These are phyloP conservation scores for Drosophila lacertosa DNA, from an alignment of 1,140 invertebrate species.

Conservation along the genomic window DNA sequence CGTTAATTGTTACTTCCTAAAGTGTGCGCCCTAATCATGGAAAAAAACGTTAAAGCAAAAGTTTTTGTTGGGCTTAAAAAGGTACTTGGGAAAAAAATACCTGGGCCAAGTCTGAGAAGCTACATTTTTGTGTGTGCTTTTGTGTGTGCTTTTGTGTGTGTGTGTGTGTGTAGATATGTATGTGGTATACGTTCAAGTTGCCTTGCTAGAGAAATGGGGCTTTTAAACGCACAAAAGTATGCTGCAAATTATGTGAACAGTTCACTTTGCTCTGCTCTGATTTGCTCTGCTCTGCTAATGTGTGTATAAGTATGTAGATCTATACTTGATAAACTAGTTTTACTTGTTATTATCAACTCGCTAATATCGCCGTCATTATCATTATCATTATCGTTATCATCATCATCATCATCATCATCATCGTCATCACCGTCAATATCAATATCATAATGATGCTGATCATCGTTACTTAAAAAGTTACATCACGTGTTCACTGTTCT, in stretches of 20 bases:
- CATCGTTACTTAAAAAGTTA: slow-evolving; percentile 77
- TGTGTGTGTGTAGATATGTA: slow-evolving; percentile 47
- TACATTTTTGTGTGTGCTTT: slow-evolving; percentile 4
- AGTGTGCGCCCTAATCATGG: no score
- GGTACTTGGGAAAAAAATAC: no score
- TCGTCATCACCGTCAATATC: slow-evolving; percentile 11
- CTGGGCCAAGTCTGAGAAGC: slow-evolving; percentile 27
- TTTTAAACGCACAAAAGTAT: slow-evolving; percentile 58
- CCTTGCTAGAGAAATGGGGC: slow-evolving; percentile 25
- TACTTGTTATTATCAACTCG: slow-evolving; percentile 69
- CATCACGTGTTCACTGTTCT: slow-evolving; percentile 82
- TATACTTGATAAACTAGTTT: slow-evolving; percentile 59
- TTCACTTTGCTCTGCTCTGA: slow-evolving; percentile 62
- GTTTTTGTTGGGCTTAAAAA: slow-evolving; percentile 6
- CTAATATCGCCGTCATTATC: slow-evolving; percentile 44
- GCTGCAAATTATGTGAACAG: slow-evolving; percentile 45
- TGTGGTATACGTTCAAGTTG: slow-evolving; percentile 45
- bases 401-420: slow-evolving; percentile 27
- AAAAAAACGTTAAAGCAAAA: background rate
- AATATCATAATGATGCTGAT: slow-evolving; percentile 21
- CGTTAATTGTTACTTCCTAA: background rate
- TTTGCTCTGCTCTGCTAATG: slow-evolving; percentile 32
- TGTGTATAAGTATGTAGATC: slow-evolving; percentile 20
- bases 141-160: slow-evolving; percentile 11
- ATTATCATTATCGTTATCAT: slow-evolving; percentile 29